Percentiles rank a stretch among this genome's conserved stretches.
phyloP scores from a whole-genome alignment of 2,888 invertebrate genomes.

The Cheilosia pagana region DNA sequence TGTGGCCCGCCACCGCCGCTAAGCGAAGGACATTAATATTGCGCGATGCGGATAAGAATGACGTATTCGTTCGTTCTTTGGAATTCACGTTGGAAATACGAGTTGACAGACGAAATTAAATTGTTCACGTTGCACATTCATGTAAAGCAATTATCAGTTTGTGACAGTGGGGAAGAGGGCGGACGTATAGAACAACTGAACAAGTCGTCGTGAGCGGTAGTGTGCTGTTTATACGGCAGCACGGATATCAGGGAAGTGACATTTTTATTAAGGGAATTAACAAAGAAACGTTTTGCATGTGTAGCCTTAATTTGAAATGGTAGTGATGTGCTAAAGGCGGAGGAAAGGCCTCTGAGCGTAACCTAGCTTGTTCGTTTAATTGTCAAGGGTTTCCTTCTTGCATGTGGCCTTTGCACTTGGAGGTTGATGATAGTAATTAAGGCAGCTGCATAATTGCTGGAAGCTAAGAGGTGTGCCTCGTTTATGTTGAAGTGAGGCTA shows the following conservation, averaged over 20 bases:
- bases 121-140: slow-evolving; percentile 64
- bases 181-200: neutral
- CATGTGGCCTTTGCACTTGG: neutral
- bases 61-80: slow-evolving; percentile 63
- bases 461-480: neutral
- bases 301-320: slow-evolving; percentile 32
- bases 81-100: slow-evolving; percentile 51
- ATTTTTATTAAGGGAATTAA: slow-evolving; percentile 58
- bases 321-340: neutral
- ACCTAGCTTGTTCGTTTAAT: slow-evolving; percentile 14
- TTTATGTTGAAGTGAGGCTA: neutral
- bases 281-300: slow-evolving; percentile 47
- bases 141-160: slow-evolving; percentile 57
- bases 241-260: slow-evolving; percentile 34
- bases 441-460: neutral
- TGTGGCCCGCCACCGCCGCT: slow-evolving; percentile 5
- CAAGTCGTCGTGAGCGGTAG: neutral
- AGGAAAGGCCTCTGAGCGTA: neutral
- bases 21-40: slow-evolving; percentile 64
- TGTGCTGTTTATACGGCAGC: slow-evolving; percentile 10
- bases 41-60: slow-evolving; percentile 68
- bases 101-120: slow-evolving; percentile 71
- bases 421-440: neutral
- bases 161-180: neutral
- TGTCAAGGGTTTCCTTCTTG: neutral